Base-by-base conservation (phyloP, 2,797 vertebrate genomes). In the Neostethus bicornis region DNA sequence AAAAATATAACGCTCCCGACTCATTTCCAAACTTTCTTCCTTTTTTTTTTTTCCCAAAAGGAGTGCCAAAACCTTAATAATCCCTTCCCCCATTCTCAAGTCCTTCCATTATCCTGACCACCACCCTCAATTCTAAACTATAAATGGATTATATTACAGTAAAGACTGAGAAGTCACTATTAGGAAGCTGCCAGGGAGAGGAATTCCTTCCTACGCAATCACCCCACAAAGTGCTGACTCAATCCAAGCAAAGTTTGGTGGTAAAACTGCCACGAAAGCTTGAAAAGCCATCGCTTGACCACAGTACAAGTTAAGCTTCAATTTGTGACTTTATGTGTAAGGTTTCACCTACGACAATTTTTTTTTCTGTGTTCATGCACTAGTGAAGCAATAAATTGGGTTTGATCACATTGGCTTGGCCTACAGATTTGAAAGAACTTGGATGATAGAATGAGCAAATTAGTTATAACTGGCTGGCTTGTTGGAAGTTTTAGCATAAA, bases 161-260 rank as follows among this genome's bases (percentile, higher is more conserved):
- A 85, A 86, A 83, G 58, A 67, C 49, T 77, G 73, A 89, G 85
- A 77, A 87, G 78, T 87, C 83, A 81, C 76, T 76, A 79, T 86
- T 84, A 81, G 73, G 58, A 56, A 50, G 45, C 62, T 83, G 85
- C 88, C 85, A 90, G 51, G 57, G 50, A 1, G 79, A 81, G 82
- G 82, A 84, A 90, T 87, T 87, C 83, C 81, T 90, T 85, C 85
- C 86, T 85, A 77, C 55, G 75, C 81, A 84, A 90, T 90, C 85
- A 84, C 55, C 80, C 85, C 81, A 13, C 81, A 84, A 89, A 89
- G 73, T 61, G 69, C 81, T 85, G 81, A 90, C 62, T 88, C 80
- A 83, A 63, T 75, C 60, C 55, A 75, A 60, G 66, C 81, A 66
- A 64, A 79, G 63, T 50, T 69, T 42, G 61, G 70, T 56, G 77